Evolutionary conservation across 2,797 vertebrate genomes (phyloP), one percentile per base, ranked within the genome.

Genomic region (Enteromius anoplus): DNA sequence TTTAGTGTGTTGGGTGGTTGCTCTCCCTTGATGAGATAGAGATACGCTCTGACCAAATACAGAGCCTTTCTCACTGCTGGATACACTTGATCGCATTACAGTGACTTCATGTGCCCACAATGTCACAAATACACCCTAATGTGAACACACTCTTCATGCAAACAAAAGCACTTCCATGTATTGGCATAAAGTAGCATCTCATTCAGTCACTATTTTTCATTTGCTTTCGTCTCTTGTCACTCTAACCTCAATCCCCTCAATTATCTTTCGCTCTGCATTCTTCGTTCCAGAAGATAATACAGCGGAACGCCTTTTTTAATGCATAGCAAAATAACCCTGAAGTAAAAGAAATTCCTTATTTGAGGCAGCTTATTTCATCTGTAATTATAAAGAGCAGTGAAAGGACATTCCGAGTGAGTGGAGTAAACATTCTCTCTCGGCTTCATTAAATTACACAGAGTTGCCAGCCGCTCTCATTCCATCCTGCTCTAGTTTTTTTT

Each of bases 361-460:
- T 85, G 65, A 85, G 76, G 32, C 34, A 62, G 71, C 78, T 83
- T 85, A 85, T 86, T 88, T 87, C 84, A 88, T 89, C 86, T 88
- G 88, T 89, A 90, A 89, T 89, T 89, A 87, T 88, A 78, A 85
- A 87, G 81, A 84, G 79, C 82, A 84, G 70, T 77, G 85, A 88
- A 88, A 84, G 83, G 81, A 82, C 85, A 86, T 88, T 89, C 71
- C 40, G 58, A 70, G 60, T 68, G 84, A 84, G 76, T 19, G 49
- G 66, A 86, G 86, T 78, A 89, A 89, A 88, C 86, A 86, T 85
- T 87, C 84, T 84, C 83, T 71, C 82, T 78, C 53, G 23, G 75
- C 83, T 81, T 87, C 84, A 88, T 89, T 90, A 87, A 88, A 87
- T 86, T 68, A 85, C 73, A 79, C 37, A 21, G 19, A 34, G 76